phyloP scores from a whole-genome alignment of 2,888 invertebrate genomes.

The Latrodectus hesperus region DNA sequence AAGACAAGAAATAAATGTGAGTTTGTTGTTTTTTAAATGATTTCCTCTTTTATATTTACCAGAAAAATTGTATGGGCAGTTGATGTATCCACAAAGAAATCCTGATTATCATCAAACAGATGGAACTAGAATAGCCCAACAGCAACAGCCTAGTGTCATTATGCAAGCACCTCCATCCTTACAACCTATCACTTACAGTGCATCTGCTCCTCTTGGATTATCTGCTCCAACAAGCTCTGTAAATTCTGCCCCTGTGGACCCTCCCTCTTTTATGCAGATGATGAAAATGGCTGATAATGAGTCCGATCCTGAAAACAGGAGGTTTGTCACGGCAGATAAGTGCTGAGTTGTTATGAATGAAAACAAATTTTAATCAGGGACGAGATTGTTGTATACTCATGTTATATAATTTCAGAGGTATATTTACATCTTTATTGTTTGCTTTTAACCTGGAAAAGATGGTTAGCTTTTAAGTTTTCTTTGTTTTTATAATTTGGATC shows the following conservation, averaged over 20 bases:
- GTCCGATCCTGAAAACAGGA: conserved; percentile 29
- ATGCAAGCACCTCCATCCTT: conserved; percentile 70
- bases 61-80: conserved; percentile 62
- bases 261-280: conserved; percentile 27
- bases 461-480: neutral
- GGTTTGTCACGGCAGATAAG: conserved; percentile 14
- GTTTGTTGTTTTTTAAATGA: too few relatives aligned
- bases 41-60: conserved; percentile 1
- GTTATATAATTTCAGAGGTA: conserved; percentile 26
- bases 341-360: conserved; percentile 14
- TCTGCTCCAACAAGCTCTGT: neutral
- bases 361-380: conserved; percentile 34
- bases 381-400: conserved; percentile 29
- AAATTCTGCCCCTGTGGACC: conserved; percentile 13
- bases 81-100: conserved; percentile 48
- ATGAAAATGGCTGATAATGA: conserved; percentile 26
- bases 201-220: neutral
- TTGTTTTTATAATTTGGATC: neutral
- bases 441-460: neutral
- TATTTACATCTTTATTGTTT: conserved; percentile 15
- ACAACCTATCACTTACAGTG: conserved; percentile 26
- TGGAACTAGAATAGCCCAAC: neutral
- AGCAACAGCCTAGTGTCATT: conserved; percentile 69
- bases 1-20: too few relatives aligned
- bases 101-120: conserved; percentile 29